Evolutionary conservation across 1,140 invertebrate species (phyloP).

Genomic region (Cotesia typhae): DNA sequence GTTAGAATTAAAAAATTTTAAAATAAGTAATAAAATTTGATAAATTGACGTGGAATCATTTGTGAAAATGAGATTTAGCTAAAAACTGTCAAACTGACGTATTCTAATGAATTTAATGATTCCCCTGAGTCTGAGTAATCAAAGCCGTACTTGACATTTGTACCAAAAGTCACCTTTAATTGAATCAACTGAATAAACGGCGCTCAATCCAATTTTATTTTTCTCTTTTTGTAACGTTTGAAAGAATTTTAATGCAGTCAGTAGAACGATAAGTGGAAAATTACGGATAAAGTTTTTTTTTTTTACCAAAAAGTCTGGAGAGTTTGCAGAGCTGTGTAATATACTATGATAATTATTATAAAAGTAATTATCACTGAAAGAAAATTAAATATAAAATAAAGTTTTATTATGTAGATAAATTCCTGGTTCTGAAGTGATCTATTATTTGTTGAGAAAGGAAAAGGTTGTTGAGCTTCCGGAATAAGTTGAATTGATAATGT

Average conservation of each 20-base stretch:
- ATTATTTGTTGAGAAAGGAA: constrained; percentile 23
- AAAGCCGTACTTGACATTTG: neutral
- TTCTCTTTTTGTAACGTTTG: neutral
- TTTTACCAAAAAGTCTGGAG: too few relatives aligned
- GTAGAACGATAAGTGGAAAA: neutral
- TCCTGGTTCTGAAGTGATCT: constrained; percentile 17
- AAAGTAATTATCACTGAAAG: neutral
- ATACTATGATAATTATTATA: too few relatives aligned
- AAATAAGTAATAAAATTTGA: constrained; percentile 5
- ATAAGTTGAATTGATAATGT: constrained; percentile 31
- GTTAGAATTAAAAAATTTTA: constrained; percentile 33
- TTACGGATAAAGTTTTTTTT: neutral
- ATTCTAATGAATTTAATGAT: neutral
- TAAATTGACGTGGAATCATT: constrained; percentile 25
- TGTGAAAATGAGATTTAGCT: neutral
- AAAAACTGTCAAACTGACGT: neutral
- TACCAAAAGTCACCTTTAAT: neutral
- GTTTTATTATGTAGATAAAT: neutral
- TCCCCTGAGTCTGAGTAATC: neutral
- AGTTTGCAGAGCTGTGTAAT: too few relatives aligned
- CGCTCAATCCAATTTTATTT: neutral
- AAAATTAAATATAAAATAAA: neutral
- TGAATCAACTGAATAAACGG: neutral
- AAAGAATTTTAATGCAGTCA: constrained; percentile 1
- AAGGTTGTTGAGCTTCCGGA: constrained; percentile 20